Base-by-base conservation (phyloP, 2,888 invertebrate species). In the Papilio elwesi region DNA sequence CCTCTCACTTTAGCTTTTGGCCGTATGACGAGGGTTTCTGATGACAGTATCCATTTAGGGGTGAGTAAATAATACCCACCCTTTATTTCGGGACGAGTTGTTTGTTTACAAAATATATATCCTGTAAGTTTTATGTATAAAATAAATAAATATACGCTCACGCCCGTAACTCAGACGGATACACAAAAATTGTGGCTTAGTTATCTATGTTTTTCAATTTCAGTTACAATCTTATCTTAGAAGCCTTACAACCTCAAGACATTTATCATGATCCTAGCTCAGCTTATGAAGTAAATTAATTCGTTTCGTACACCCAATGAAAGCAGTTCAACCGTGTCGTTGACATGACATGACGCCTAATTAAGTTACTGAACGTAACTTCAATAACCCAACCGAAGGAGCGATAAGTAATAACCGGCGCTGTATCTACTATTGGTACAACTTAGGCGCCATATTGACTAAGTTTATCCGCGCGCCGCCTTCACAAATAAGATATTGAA, bases 331-430 rank as follows among this genome's bases (percentile, higher is more conserved):
- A 57, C 13, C 16, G 26, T 26, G 13, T 57, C 43, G 48, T 48
- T 53, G 53, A 53, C 53, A 43, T n/a, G 6, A 48, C 26, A 47
- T 48, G 48, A 13, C 16, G 68, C 47, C 26, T 68, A 57, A 68
- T 68, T 68, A 48, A 68, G 55, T 68, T 68, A 68, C 16, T 57
- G 48, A 57, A 55, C 38, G 47, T 57, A 57, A 57, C 57, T 38
- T 57, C 26, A 55, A 36, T 13, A 16, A 36, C 10, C 0, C 15
- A 16, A 59, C 16, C 36, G 7, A 12, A 51, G 51, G 12, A 66
- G 66, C 52, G 12, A 52, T 62, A 38, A 69, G 15, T 69, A 69
- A 62, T 69, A 51, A 51, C 52, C 13, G n/a, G 38, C 48, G 26
- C 49, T 9, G 59, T 51, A 51, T 51, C 38, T 51, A 38, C 15